These are phyloP conservation scores for Petrocephalus microphthalmus DNA, from an alignment of 2,113 vertebrate species.

Conservation along the genomic window DNA sequence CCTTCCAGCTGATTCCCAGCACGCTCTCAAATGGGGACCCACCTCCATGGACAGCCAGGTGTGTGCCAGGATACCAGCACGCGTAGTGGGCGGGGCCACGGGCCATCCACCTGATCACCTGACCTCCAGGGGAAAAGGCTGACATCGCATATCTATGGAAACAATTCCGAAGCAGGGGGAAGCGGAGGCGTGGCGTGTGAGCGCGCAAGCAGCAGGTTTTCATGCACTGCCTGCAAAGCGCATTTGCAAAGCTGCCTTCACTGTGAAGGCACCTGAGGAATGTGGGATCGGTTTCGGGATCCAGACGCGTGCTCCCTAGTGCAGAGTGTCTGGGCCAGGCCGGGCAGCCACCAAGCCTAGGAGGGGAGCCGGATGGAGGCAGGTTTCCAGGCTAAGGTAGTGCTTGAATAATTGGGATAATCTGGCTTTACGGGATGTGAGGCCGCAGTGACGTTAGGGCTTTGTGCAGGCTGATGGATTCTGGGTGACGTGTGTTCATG, in stretches of 20 bases:
- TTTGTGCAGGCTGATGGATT: slow-evolving; percentile 56
- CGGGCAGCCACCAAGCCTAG: not conserved
- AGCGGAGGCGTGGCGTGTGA: not conserved
- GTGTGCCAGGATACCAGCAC: not conserved
- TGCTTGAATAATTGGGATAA: slow-evolving; percentile 59
- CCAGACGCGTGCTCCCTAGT: not conserved
- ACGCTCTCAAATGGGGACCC: not conserved
- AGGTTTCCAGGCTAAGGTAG: slow-evolving; percentile 35
- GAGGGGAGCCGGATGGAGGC: not conserved
- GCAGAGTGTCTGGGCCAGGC: not conserved
- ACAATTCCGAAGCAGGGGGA: slow-evolving; percentile 26
- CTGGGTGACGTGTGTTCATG: slow-evolving; percentile 41
- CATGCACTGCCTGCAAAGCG: not conserved
- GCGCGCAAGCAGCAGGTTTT: not conserved
- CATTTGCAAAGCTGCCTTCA: not conserved
- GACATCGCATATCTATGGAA: slow-evolving; percentile 30
- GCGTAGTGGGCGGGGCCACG: not conserved
- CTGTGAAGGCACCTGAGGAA: not conserved
- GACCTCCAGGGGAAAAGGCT: not conserved
- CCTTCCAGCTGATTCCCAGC: not conserved
- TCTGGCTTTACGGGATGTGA: slow-evolving; percentile 63
- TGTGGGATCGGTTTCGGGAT: not conserved
- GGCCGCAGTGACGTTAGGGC: slow-evolving; percentile 52
- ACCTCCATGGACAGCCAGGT: not conserved
- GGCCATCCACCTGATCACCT: not conserved